Conservation (phyloP, 2,113 vertebrate species). For the Leucoraja erinaceus region DNA sequence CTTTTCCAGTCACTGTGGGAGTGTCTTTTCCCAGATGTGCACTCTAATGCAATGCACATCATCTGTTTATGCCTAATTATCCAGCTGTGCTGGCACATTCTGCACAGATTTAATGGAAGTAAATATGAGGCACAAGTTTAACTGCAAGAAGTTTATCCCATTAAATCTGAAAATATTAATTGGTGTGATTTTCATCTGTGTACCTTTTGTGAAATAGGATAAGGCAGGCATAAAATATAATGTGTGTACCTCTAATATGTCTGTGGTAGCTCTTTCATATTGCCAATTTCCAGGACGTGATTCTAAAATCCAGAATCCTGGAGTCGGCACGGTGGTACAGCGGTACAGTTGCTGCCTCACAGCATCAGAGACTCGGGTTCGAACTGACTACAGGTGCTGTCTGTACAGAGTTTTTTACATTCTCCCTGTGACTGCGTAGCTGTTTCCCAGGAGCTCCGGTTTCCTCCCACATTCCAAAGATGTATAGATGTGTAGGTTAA, state of each 20-base stretch:
- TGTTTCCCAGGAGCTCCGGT: too few relatives aligned
- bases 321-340: too few relatives aligned
- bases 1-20: neutral
- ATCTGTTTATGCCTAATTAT: neutral
- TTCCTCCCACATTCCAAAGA: too few relatives aligned
- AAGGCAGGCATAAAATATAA: constrained; percentile 9
- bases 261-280: neutral
- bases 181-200: neutral
- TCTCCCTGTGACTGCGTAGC: too few relatives aligned
- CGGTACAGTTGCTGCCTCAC: too few relatives aligned
- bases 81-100: neutral
- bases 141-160: neutral
- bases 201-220: neutral
- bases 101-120: neutral
- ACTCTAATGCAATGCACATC: neutral
- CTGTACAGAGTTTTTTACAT: too few relatives aligned
- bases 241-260: neutral
- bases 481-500: too few relatives aligned
- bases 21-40: neutral
- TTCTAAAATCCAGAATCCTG: neutral
- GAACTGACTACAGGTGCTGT: too few relatives aligned
- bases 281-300: neutral
- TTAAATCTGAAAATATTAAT: neutral
- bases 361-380: too few relatives aligned
- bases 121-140: neutral